A percentile compares a stretch with the other conserved stretches of the same genome.
Evolutionary conservation across 2,113 vertebrate species (phyloP).

Genomic region (Etheostoma cragini): DNA sequence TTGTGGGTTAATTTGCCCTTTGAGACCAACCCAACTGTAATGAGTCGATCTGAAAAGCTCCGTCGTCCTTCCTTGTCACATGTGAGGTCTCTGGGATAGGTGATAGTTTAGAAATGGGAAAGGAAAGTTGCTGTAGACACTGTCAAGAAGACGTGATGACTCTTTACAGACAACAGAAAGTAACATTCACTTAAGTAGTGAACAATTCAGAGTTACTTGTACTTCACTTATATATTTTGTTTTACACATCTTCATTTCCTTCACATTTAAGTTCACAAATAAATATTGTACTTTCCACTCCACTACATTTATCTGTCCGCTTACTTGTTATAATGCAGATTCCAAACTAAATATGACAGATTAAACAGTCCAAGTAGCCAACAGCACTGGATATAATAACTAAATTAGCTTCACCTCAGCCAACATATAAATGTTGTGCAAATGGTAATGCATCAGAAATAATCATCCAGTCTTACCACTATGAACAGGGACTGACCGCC

Average conservation of each 20-base stretch:
- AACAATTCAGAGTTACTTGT: background rate
- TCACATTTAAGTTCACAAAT: background rate
- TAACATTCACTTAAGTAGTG: background rate
- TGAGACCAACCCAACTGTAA: conserved; percentile 39
- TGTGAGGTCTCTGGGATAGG: background rate
- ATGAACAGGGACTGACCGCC: background rate
- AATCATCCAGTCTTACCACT: background rate
- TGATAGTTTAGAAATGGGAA: background rate
- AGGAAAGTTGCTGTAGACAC: background rate
- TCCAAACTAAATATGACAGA: background rate
- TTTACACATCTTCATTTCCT: background rate
- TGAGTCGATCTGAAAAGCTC: conserved; percentile 53
- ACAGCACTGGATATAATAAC: background rate
- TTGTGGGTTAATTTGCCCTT: background rate
- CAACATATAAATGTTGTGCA: no score
- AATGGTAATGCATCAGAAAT: background rate
- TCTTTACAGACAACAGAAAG: background rate
- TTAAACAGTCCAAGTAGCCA: background rate
- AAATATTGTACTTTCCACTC: background rate
- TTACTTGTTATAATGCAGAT: background rate
- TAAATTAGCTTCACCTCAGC: background rate
- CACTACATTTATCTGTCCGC: background rate
- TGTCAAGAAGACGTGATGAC: background rate
- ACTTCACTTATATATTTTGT: background rate
- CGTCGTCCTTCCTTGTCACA: background rate